A percentile compares a stretch with the other conserved stretches of the same genome.
Evolutionary conservation across 2,797 vertebrate species (phyloP).

Genomic region (Nasua narica): DNA sequence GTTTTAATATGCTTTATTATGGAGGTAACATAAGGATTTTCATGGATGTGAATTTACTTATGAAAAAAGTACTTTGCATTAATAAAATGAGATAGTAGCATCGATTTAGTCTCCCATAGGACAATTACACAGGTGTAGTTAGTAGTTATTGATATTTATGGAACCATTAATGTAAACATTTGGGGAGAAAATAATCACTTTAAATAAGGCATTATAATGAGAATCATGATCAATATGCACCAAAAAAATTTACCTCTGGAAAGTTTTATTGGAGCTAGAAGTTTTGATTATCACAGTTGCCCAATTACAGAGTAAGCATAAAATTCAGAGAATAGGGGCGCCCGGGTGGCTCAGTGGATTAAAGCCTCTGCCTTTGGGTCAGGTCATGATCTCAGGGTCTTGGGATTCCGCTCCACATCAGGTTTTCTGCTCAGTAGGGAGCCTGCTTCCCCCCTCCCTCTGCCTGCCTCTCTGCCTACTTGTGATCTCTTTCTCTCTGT

Average conservation of each 20-base stretch:
- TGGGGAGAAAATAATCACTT: slow-evolving; percentile 1
- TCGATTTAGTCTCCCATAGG: background rate
- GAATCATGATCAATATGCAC: slow-evolving; percentile 25
- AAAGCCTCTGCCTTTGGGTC: too few species aligned
- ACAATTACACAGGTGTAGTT: background rate
- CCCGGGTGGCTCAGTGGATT: too few species aligned
- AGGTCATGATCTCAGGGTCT: too few species aligned
- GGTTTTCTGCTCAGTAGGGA: too few species aligned
- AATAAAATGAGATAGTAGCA: background rate
- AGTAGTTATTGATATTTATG: slow-evolving; percentile 36
- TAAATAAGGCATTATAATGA: slow-evolving; percentile 41
- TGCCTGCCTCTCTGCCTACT: too few species aligned
- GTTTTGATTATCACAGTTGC: background rate
- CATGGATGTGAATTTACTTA: background rate
- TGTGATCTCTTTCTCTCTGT: too few species aligned
- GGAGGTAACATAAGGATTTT: background rate
- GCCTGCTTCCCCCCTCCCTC: too few species aligned
- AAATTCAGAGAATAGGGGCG: background rate
- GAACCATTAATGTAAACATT: slow-evolving; percentile 43
- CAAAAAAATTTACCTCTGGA: background rate
- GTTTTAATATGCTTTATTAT: slow-evolving; percentile 30
- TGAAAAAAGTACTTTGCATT: background rate
- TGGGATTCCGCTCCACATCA: too few species aligned
- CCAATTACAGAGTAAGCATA: background rate
- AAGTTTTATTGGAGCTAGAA: background rate